Conservation (phyloP, 2,888 invertebrate genomes). For the Apomyelois bistriatella region DNA sequence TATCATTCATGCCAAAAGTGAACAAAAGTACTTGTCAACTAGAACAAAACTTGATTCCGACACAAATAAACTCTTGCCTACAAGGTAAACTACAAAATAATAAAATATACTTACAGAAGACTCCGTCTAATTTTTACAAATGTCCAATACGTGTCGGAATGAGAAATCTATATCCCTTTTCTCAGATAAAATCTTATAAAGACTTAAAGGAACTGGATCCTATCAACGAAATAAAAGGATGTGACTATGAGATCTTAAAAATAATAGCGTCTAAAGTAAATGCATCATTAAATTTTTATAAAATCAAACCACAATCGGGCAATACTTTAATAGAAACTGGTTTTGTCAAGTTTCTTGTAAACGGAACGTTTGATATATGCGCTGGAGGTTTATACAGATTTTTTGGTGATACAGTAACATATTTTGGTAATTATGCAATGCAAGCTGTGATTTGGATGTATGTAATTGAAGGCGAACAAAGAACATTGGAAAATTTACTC, state of each 20-base stretch:
- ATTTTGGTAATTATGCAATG: slow-evolving; percentile 53
- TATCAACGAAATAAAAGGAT: slow-evolving; percentile 37
- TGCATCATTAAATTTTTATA: slow-evolving; percentile 41
- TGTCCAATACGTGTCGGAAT: slow-evolving; percentile 54
- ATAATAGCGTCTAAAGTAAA: slow-evolving; percentile 51
- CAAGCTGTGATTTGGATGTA: slow-evolving; percentile 56
- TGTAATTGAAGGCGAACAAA: slow-evolving; percentile 37
- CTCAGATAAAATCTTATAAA: slow-evolving; percentile 32
- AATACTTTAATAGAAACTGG: slow-evolving; percentile 29
- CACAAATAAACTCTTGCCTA: slow-evolving; percentile 36
- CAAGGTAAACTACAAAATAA: slow-evolving; percentile 30
- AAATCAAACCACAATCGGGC: slow-evolving; percentile 37
- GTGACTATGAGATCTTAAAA: slow-evolving; percentile 54
- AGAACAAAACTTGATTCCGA: slow-evolving; percentile 22
- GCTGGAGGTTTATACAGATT: slow-evolving; percentile 57
- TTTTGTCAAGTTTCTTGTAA: slow-evolving; percentile 41
- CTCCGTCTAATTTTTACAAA: slow-evolving; percentile 39
- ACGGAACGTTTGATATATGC: slow-evolving; percentile 52
- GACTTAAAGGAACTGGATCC: slow-evolving; percentile 38
- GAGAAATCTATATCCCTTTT: slow-evolving; percentile 45
- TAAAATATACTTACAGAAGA: slow-evolving; percentile 39
- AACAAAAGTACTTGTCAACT: slow-evolving; percentile 37
- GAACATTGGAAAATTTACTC: slow-evolving; percentile 49
- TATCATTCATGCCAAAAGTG: slow-evolving; percentile 38
- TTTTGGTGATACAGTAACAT: slow-evolving; percentile 50